Percentiles rank a stretch among this genome's conserved stretches.
Conservation (phyloP, 2,888 invertebrate species). For the Drosophila mulleri region DNA sequence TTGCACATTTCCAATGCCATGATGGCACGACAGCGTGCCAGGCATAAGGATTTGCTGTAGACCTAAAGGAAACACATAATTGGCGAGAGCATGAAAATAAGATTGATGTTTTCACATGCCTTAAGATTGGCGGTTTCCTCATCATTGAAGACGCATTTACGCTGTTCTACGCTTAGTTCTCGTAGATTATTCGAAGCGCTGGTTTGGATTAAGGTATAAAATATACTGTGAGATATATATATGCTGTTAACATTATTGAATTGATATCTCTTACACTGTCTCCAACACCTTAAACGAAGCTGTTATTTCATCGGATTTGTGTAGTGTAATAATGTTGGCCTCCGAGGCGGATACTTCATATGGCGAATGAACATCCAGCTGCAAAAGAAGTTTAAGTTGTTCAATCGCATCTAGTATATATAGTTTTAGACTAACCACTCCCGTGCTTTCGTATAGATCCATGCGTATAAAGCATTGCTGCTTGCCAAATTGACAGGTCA, state of each 20-base stretch:
- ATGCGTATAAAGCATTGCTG: conserved; percentile 83
- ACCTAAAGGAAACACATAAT: conserved; percentile 49
- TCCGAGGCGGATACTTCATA: conserved; percentile 82
- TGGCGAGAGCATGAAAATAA: not conserved
- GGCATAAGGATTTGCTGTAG: conserved; percentile 82
- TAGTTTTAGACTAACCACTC: conserved; percentile 66
- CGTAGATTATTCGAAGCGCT: conserved; percentile 83
- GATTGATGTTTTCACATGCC: conserved; percentile 52
- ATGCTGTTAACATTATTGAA: not conserved
- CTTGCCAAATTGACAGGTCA: conserved; percentile 82
- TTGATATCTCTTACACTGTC: conserved; percentile 80
- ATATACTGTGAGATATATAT: not conserved
- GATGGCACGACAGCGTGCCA: conserved; percentile 85
- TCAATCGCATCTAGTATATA: not conserved
- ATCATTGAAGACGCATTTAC: conserved; percentile 86
- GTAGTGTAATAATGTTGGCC: conserved; percentile 74
- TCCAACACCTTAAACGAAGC: conserved; percentile 83
- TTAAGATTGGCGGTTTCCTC: conserved; percentile 85
- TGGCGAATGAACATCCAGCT: conserved; percentile 84
- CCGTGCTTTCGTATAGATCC: conserved; percentile 82
- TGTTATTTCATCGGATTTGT: conserved; percentile 82
- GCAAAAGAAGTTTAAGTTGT: not conserved
- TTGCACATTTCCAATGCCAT: conserved; percentile 86
- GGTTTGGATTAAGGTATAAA: not conserved
- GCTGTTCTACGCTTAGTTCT: conserved; percentile 85